Conservation (phyloP, 1,140 invertebrate species). For the Goniozus legneri region DNA sequence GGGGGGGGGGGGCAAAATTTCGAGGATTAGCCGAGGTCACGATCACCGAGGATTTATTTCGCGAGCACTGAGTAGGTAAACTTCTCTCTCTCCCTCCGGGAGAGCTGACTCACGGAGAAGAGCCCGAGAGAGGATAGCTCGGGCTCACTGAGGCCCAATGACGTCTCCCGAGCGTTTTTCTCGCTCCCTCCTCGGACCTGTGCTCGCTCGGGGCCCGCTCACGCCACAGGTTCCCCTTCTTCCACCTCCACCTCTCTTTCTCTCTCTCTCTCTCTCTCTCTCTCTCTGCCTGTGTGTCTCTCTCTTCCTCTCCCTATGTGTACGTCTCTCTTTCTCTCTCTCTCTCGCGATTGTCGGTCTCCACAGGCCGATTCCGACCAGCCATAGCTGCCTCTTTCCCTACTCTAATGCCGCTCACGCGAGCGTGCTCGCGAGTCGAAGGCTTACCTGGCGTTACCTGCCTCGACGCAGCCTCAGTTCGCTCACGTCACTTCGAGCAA, state of each 20-base stretch:
- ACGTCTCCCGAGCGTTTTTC: too few relatives aligned
- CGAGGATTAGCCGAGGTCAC: slow-evolving; percentile 5
- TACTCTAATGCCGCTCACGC: slow-evolving; percentile 7
- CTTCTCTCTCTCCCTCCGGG: too few relatives aligned
- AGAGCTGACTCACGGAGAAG: too few relatives aligned
- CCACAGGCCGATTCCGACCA: neutral
- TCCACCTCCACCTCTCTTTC: slow-evolving; percentile 12
- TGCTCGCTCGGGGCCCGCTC: too few relatives aligned
- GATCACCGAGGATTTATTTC: slow-evolving; percentile 19
- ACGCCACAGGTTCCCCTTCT: slow-evolving; percentile 9
- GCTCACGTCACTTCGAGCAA: slow-evolving; percentile 53
- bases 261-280: slow-evolving; percentile 24
- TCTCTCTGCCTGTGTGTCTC: slow-evolving; percentile 17
- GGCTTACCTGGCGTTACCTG: slow-evolving; percentile 54
- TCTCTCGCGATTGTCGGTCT: neutral
- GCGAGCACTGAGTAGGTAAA: slow-evolving; percentile 21
- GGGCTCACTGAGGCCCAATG: too few relatives aligned
- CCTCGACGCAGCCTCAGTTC: slow-evolving; percentile 49
- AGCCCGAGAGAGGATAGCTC: too few relatives aligned
- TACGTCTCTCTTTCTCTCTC: slow-evolving; percentile 13
- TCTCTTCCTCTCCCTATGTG: slow-evolving; percentile 16
- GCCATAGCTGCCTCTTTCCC: neutral
- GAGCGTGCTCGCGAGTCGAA: slow-evolving; percentile 13
- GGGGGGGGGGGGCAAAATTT: neutral
- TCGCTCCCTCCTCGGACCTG: too few relatives aligned